Evolutionary conservation across 2,888 invertebrate species (phyloP).

Genomic region (Ichneumoninae sp.): DNA sequence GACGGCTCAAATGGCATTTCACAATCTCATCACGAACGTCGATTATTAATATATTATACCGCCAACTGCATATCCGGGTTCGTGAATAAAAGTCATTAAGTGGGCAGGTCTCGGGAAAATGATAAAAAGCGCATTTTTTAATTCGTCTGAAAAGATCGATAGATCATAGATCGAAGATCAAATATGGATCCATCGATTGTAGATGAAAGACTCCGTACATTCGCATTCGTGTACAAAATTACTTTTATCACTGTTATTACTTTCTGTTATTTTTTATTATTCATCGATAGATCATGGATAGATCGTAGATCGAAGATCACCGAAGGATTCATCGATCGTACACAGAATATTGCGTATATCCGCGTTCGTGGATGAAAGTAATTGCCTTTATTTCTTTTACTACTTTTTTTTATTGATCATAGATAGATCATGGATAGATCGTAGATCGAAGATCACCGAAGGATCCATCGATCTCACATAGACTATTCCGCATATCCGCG

Average conservation of each 20-base stretch:
- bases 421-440: neutral
- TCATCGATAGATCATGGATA: too few relatives aligned
- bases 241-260: too few relatives aligned
- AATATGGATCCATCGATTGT: too few relatives aligned
- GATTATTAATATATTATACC: neutral
- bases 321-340: too few relatives aligned
- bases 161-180: slow-evolving; percentile 1
- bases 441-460: neutral
- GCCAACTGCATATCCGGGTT: slow-evolving; percentile 44
- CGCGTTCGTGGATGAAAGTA: too few relatives aligned
- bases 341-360: too few relatives aligned
- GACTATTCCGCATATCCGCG: slow-evolving; percentile 33
- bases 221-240: too few relatives aligned
- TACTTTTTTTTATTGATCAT: neutral
- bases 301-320: too few relatives aligned
- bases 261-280: too few relatives aligned
- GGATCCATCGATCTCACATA: too few relatives aligned
- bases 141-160: neutral
- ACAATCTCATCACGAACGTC: slow-evolving; percentile 49
- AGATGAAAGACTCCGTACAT: too few relatives aligned
- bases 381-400: neutral
- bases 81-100: too few relatives aligned
- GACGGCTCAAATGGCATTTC: slow-evolving; percentile 50
- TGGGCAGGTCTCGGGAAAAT: neutral
- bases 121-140: neutral